A percentile compares a stretch with the other conserved stretches of the same genome.
Evolutionary conservation across 2,113 vertebrate species (phyloP).

Genomic region (Willisornis vidua): DNA sequence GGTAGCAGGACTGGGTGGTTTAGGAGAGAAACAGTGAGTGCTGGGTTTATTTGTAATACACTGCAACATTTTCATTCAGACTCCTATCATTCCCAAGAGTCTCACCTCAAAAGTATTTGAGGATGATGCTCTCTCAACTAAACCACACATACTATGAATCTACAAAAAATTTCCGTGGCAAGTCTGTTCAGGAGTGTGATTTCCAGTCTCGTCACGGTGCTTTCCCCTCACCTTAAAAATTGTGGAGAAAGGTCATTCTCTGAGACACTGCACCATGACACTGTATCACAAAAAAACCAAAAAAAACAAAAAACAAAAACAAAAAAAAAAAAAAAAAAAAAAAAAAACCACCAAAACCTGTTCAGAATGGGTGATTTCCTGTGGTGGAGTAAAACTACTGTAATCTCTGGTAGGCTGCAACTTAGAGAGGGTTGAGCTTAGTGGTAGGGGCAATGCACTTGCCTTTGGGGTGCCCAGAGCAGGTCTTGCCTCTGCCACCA

Average conservation of each 20-base stretch:
- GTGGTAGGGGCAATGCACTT: neutral
- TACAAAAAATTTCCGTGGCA: neutral
- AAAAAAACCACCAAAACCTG: neutral
- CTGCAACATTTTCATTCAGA: fast-evolving
- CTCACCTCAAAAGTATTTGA: neutral
- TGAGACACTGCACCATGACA: neutral
- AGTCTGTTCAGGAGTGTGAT: neutral
- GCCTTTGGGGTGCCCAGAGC: fast-evolving
- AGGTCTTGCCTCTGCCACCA: neutral
- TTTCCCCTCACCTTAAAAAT: neutral
- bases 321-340: neutral
- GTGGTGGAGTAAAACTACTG: neutral
- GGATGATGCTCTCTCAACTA: neutral
- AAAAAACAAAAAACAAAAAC: neutral
- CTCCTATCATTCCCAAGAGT: neutral
- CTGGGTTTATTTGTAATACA: neutral
- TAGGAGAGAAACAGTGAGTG: neutral
- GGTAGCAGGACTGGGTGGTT: neutral
- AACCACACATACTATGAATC: neutral
- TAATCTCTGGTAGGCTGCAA: neutral
- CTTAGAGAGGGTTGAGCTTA: no score
- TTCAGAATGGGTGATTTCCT: neutral
- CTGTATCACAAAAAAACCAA: neutral
- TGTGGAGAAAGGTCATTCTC: neutral
- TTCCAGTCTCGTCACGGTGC: neutral